Evolutionary conservation across 2,888 invertebrate genomes (phyloP).

Genomic region (Hedychridium roseum): DNA sequence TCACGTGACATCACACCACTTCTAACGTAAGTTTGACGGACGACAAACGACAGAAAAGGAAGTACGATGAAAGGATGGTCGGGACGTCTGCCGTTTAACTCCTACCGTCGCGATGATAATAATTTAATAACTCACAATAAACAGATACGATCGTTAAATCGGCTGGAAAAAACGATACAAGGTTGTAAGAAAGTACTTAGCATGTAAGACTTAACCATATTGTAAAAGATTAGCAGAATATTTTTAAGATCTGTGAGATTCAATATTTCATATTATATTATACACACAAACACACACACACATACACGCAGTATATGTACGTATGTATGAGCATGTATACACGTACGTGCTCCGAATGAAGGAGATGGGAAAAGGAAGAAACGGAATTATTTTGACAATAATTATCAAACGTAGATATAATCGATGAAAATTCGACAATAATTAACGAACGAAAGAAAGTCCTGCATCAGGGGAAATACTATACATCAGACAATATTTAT

Average conservation of each 20-base stretch:
- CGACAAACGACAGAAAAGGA: too few species aligned
- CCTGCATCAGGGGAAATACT: conserved; percentile 15
- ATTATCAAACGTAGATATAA: conserved; percentile 11
- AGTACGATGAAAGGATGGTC: not conserved
- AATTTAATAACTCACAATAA: too few species aligned
- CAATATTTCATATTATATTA: conserved; percentile 58
- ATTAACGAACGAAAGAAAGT: conserved; percentile 10
- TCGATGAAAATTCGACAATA: conserved; percentile 31
- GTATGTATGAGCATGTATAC: conserved; percentile 33
- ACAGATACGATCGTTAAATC: conserved; percentile 30
- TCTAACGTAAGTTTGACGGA: too few species aligned
- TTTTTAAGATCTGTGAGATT: conserved; percentile 60
- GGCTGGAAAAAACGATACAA: conserved; percentile 53
- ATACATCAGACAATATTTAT: too few species aligned
- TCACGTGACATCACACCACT: conserved; percentile 11
- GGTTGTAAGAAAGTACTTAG: conserved; percentile 63
- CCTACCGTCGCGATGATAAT: too few species aligned
- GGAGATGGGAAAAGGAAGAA: not conserved
- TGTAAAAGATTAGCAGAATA: conserved; percentile 54
- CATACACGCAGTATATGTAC: conserved; percentile 25
- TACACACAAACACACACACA: conserved; percentile 29
- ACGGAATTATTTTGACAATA: conserved; percentile 32
- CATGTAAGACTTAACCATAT: conserved; percentile 47
- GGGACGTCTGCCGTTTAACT: too few species aligned
- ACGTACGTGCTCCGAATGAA: conserved; percentile 25